A percentile compares a stretch with the other conserved stretches of the same genome.
Evolutionary conservation across 2,797 vertebrate genomes (phyloP).

Genomic region (Eulemur mongoz): DNA sequence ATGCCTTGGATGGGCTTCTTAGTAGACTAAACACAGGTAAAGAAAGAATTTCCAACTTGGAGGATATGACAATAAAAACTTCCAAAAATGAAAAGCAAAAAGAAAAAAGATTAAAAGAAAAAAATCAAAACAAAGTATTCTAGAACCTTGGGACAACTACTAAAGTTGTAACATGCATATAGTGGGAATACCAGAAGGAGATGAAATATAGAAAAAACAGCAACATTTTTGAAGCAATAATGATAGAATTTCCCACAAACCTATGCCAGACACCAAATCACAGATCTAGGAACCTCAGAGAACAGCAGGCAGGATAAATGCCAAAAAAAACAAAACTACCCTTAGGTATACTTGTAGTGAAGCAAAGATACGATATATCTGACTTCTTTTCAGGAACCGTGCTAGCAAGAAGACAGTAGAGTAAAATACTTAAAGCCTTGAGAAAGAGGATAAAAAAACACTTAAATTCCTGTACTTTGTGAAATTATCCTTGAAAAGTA

Average conservation of each 20-base stretch:
- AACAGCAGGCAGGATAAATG: background rate
- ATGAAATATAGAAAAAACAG: background rate
- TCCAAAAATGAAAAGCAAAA: background rate
- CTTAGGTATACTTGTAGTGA: background rate
- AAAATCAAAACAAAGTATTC: background rate
- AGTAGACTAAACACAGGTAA: background rate
- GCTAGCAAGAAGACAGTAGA: background rate
- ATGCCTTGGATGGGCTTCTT: background rate
- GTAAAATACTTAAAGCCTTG: background rate
- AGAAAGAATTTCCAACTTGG: background rate
- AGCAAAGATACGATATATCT: background rate
- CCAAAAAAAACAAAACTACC: background rate
- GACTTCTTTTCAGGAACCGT: background rate
- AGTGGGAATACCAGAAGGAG: background rate
- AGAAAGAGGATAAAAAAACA: background rate
- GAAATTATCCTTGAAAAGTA: no score
- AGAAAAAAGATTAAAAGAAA: background rate
- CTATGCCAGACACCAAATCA: background rate
- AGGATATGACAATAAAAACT: background rate
- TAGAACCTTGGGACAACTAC: no score
- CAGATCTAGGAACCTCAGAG: background rate
- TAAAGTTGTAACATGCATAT: background rate
- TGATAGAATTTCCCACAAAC: background rate
- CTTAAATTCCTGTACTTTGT: background rate
- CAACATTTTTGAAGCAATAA: background rate